Evolutionary conservation across 1,140 invertebrate genomes (phyloP).

Genomic region (Heliconius congener): DNA sequence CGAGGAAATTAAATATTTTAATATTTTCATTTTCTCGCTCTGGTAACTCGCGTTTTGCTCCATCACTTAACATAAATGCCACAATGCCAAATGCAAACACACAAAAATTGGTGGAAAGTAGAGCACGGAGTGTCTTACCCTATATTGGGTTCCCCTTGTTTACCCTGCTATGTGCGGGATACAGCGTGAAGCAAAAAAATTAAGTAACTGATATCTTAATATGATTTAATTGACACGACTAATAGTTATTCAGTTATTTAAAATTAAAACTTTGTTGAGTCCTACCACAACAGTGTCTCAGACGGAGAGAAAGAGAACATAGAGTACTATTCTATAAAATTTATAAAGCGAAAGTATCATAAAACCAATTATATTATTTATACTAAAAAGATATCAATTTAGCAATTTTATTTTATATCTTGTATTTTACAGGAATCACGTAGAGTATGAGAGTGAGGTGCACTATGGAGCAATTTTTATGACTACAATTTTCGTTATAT

Average conservation of each 20-base stretch:
- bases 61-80: too few relatives aligned
- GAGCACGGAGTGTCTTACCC: too few relatives aligned
- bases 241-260: neutral
- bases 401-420: conserved; percentile 23
- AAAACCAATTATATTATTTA: neutral
- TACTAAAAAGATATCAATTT: neutral
- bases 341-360: neutral
- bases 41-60: too few relatives aligned
- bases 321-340: neutral
- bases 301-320: neutral
- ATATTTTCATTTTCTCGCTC: too few relatives aligned
- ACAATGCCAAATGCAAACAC: too few relatives aligned
- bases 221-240: neutral
- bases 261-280: neutral
- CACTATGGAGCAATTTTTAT: conserved; percentile 36
- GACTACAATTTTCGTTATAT: conserved; percentile 38
- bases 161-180: too few relatives aligned
- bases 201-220: neutral
- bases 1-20: too few relatives aligned
- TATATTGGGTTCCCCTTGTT: too few relatives aligned
- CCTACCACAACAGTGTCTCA: too few relatives aligned
- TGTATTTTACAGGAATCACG: conserved; percentile 40
- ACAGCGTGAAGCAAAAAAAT: too few relatives aligned
- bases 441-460: conserved; percentile 39
- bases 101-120: too few relatives aligned